Base-by-base conservation (phyloP, 2,113 vertebrate genomes). In the Chaenocephalus aceratus region DNA sequence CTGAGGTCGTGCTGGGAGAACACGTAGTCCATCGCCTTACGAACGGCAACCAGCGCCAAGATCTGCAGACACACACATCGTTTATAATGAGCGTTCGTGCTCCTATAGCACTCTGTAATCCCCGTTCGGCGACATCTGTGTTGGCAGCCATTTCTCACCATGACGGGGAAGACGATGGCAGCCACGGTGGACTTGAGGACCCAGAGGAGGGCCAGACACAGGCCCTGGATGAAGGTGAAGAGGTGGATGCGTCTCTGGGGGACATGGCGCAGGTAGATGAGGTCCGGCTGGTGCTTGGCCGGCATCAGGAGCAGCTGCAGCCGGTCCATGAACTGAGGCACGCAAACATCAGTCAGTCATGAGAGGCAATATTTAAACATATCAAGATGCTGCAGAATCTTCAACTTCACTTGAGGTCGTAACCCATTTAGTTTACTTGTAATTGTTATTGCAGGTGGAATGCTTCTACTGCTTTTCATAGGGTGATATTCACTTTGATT, bases 121-220 rank as follows among this genome's bases (percentile, higher is more conserved):
- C 36, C 34, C 8, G 59, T 6, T 18, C 4, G 7, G 59, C 13
- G 13, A 16, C 9, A 0, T 16, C 16, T 8, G 21, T 4, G 62
- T 3, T 23, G 0, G 12, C 12, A 5, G 56, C 49, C n/a, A 2
- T n/a, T 10, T 46, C 96, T 88, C 91, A 99, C 98, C 98, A 99
- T 99, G 89, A 99, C 96, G 5, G 98, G 98, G 88, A 99, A 99
- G 89, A 99, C 85, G 80, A 99, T 99, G 76, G 98, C 98, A 52
- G 98, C 98, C 86, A 99, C 98, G 0, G 98, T 99, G 0, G 98
- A 99, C 92, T 99, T 99, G 88, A 99, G 96, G 84, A 98, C 93
- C 98, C 98, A 99, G 68, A 99, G 97, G 18, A 98, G 94, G 11
- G 97, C 97, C 83, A 99, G 84, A 82, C 97, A 99, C 70, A 99